Evolutionary conservation across 2,797 vertebrate species (phyloP), one percentile per base, ranked within the genome.

Genomic region (Labroides dimidiatus): DNA sequence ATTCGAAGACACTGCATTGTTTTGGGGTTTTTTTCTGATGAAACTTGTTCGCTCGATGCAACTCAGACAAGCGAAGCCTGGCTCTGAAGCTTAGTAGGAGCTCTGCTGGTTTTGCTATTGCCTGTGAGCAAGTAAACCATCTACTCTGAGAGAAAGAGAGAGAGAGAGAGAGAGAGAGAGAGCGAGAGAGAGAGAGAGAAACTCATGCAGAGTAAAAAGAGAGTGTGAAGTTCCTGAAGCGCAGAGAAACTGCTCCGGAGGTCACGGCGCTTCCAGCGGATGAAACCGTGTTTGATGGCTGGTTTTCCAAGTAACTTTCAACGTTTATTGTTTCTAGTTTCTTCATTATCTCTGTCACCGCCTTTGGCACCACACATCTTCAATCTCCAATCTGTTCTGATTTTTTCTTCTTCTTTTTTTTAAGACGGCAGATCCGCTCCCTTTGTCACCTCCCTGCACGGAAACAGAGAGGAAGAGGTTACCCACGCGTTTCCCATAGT

Each of bases 401-500:
- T 70, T 66, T 73, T 76, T 48, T 39, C 68, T 66, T 73, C 74
- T 48, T 39, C 68, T 66, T 73, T 76, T 48, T 39, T 80, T 52
- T 50, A 72, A 77, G 60, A 72, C 75, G 39, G 33, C 69, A 72
- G 39, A 76, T 73, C 56, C 43, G 63, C 51, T 84, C 53, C 49
- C 41, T 60, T 57, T 52, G 54, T 60, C 12, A 17, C 58, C 64
- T 74, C 57, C 17, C 47, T 12, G 41, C 11, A 20, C 52, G 36
- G 65, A 54, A 9, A 71, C 39, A 69, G 55, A 77, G 71, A 57
- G 24, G 54, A 72, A 79, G 80, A 84, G 81, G 81, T 89, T 81
- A 84, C 81, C 81, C 84, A 86, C 79, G 72, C 84, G 49, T 75
- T 81, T 84, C 76, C 75, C 80, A 79, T 67, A 87, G 82, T 80